A percentile compares a stretch with the other conserved stretches of the same genome.
Evolutionary conservation across 1,140 invertebrate species (phyloP).

Genomic region (Holcopasites calliopsidis): DNA sequence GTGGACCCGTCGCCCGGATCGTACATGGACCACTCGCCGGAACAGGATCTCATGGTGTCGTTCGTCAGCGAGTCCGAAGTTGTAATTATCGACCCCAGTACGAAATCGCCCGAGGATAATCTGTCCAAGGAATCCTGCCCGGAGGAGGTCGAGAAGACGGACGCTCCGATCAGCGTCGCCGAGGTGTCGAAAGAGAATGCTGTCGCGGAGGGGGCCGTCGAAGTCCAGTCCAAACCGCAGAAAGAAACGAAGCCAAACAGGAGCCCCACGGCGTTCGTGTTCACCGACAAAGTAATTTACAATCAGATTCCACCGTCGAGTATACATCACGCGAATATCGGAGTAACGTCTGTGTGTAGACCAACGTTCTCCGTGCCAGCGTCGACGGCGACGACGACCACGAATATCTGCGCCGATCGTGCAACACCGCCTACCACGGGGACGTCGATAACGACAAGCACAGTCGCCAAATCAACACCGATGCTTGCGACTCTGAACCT

Average conservation of each 20-base stretch:
- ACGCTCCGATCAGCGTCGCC: constrained; percentile 65
- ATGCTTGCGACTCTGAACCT: constrained; percentile 28
- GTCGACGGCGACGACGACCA: constrained; percentile 12
- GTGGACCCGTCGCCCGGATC: constrained; percentile 77
- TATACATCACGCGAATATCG: constrained; percentile 69
- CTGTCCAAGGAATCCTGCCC: constrained; percentile 83
- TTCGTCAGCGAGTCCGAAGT: constrained; percentile 82
- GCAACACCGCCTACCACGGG: background rate
- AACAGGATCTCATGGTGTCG: constrained; percentile 76
- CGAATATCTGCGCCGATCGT: background rate
- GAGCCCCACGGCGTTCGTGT: constrained; percentile 52
- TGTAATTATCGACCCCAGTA: constrained; percentile 82
- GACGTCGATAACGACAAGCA: constrained; percentile 7
- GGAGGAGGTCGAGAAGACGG: constrained; percentile 81
- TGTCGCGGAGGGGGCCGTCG: constrained; percentile 26
- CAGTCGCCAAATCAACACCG: constrained; percentile 40
- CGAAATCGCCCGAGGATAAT: constrained; percentile 82
- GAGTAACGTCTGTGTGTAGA: constrained; percentile 45
- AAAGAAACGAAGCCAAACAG: constrained; percentile 57
- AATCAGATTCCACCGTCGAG: constrained; percentile 65
- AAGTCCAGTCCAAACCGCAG: constrained; percentile 50
- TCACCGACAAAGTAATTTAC: constrained; percentile 60
- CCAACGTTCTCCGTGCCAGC: constrained; percentile 54
- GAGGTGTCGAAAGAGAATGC: constrained; percentile 65
- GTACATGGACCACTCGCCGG: constrained; percentile 72